Conservation (phyloP, 2,888 invertebrate species). For the Nomada fucata region DNA sequence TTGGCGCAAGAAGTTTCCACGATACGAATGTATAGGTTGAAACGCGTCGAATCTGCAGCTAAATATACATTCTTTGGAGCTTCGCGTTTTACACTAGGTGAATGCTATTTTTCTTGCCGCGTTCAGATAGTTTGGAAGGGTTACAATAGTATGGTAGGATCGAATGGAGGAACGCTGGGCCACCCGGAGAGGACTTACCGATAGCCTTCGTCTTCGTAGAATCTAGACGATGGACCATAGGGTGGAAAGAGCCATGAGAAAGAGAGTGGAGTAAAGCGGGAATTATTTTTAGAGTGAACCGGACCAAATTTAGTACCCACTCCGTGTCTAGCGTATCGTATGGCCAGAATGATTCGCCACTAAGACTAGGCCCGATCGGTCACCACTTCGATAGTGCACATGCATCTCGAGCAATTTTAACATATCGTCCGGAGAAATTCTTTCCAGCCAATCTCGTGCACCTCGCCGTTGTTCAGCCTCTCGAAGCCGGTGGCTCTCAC, state of each 20-base stretch:
- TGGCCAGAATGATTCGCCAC: slow-evolving; percentile 72
- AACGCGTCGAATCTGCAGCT: background rate
- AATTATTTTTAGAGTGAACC: slow-evolving; percentile 81
- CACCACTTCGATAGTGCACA: slow-evolving; percentile 40
- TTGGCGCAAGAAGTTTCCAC: too few relatives aligned
- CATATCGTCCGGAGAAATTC: background rate
- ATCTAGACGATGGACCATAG: slow-evolving; percentile 72
- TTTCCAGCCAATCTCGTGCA: background rate
- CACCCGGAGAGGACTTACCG: slow-evolving; percentile 72
- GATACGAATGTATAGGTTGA: background rate
- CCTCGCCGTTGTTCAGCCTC: too few relatives aligned
- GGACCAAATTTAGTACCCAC: slow-evolving; percentile 83
- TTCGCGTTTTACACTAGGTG: background rate
- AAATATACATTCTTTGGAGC: background rate
- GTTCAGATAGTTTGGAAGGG: background rate
- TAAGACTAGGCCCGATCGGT: slow-evolving; percentile 64
- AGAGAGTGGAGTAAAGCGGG: slow-evolving; percentile 63
- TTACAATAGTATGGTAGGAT: background rate
- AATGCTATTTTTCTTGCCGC: background rate
- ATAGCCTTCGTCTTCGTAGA: slow-evolving; percentile 70
- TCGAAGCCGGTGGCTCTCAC: too few relatives aligned
- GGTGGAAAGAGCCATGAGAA: slow-evolving; percentile 66
- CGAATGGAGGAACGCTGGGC: background rate
- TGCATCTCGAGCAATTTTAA: slow-evolving; percentile 26
- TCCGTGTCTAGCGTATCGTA: slow-evolving; percentile 80